phyloP scores from a whole-genome alignment of 2,888 invertebrate species.

The Caenorhabditis macrosperma region DNA sequence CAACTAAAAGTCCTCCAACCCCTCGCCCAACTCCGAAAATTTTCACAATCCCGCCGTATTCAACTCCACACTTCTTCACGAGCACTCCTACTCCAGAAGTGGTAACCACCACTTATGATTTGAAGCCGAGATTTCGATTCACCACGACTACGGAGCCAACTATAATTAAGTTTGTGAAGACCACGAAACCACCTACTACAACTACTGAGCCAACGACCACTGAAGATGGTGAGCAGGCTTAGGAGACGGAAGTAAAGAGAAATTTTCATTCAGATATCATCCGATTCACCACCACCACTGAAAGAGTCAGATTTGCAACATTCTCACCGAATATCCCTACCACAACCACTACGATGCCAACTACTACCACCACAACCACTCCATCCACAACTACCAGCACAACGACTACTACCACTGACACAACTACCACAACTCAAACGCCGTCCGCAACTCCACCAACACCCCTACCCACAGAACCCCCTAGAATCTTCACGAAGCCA shows the following conservation, averaged over 20 bases:
- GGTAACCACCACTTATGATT: slow-evolving; percentile 41
- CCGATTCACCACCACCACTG: slow-evolving; percentile 40
- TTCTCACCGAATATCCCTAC: slow-evolving; percentile 43
- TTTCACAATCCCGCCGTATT: slow-evolving; percentile 38
- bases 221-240: slow-evolving; percentile 35
- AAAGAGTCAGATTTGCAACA: slow-evolving; percentile 44
- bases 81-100: slow-evolving; percentile 25
- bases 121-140: slow-evolving; percentile 49
- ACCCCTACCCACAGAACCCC: background rate
- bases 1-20: slow-evolving; percentile 24
- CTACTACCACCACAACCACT: slow-evolving; percentile 16
- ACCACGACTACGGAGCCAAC: slow-evolving; percentile 55
- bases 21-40: slow-evolving; percentile 14
- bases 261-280: slow-evolving; percentile 52
- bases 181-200: slow-evolving; percentile 33
- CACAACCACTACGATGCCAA: slow-evolving; percentile 13
- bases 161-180: slow-evolving; percentile 54
- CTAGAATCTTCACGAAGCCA: slow-evolving; percentile 44
- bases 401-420: slow-evolving; percentile 5
- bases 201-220: slow-evolving; percentile 36
- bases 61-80: slow-evolving; percentile 35
- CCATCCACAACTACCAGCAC: slow-evolving; percentile 32
- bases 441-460: slow-evolving; percentile 31
- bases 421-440: slow-evolving; percentile 31
- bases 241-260: too few species aligned